Percentiles rank a stretch among this genome's conserved stretches.
Evolutionary conservation across 2,797 vertebrate genomes (phyloP).

Genomic region (Philypnodon macrostomus): DNA sequence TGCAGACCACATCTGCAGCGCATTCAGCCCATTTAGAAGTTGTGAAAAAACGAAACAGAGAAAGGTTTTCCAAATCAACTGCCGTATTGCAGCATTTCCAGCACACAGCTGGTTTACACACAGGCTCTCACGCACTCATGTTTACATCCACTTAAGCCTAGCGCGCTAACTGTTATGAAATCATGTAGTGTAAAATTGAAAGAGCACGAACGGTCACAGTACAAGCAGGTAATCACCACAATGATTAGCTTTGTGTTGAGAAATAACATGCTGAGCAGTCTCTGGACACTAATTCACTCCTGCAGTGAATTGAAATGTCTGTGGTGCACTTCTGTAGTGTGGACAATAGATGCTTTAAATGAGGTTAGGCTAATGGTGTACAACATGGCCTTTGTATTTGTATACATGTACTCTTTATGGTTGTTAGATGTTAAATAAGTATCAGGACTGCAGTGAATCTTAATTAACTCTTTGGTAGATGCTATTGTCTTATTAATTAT

Average conservation of each 20-base stretch:
- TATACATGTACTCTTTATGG: background rate
- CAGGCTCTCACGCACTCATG: conserved; percentile 30
- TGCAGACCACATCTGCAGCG: conserved; percentile 18
- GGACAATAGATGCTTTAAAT: background rate
- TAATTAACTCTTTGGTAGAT: too few relatives aligned
- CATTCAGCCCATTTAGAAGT: conserved; percentile 40
- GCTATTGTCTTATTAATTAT: too few relatives aligned
- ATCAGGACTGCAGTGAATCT: too few relatives aligned
- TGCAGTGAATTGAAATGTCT: conserved; percentile 3
- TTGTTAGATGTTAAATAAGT: background rate
- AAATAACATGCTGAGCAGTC: conserved; percentile 23
- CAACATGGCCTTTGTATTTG: background rate
- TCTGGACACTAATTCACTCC: conserved; percentile 13
- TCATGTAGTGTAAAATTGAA: conserved; percentile 47
- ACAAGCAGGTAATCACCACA: conserved; percentile 47
- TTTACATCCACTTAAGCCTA: conserved; percentile 48
- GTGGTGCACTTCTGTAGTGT: background rate
- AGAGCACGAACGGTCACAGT: conserved; percentile 20
- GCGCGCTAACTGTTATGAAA: conserved; percentile 40
- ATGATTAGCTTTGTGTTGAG: conserved; percentile 30
- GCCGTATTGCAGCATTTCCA: conserved; percentile 30
- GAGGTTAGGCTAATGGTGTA: background rate
- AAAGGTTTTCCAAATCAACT: conserved; percentile 26
- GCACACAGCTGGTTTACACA: conserved; percentile 36
- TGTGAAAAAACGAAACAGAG: conserved; percentile 25